A percentile compares a stretch with the other conserved stretches of the same genome.
Evolutionary conservation across 2,888 invertebrate genomes (phyloP).

Genomic region (Malacosoma neustria): DNA sequence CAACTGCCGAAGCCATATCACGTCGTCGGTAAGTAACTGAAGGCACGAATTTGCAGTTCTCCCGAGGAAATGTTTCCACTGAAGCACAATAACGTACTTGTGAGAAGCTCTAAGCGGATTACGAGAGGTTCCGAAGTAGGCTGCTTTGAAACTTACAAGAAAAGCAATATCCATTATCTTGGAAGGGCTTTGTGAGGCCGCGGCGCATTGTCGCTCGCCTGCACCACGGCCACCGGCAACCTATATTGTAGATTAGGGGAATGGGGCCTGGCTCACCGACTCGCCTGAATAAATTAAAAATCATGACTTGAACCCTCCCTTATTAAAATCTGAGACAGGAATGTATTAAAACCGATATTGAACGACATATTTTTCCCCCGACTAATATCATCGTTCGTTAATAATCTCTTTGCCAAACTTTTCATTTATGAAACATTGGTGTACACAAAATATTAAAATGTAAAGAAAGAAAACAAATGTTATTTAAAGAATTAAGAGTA

Average conservation of each 20-base stretch:
- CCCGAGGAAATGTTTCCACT: constrained; percentile 54
- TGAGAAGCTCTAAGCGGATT: constrained; percentile 64
- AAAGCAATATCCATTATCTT: constrained; percentile 73
- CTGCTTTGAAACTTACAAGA: constrained; percentile 70
- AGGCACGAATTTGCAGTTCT: constrained; percentile 30
- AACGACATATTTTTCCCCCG: too few relatives aligned
- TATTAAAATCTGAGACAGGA: not conserved
- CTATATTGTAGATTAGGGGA: constrained; percentile 39
- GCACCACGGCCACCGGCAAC: constrained; percentile 27
- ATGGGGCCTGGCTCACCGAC: constrained; percentile 24
- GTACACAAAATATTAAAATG: too few relatives aligned
- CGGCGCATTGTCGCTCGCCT: constrained; percentile 48
- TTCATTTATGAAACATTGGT: too few relatives aligned
- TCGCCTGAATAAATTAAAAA: constrained; percentile 16
- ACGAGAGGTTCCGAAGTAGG: constrained; percentile 68
- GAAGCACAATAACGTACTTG: constrained; percentile 61
- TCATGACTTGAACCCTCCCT: not conserved
- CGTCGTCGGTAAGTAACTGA: constrained; percentile 27
- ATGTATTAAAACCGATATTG: too few relatives aligned
- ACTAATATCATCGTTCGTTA: too few relatives aligned
- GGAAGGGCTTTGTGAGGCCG: constrained; percentile 54
- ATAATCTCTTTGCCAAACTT: too few relatives aligned
- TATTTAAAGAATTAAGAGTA: too few relatives aligned
- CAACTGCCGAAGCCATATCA: constrained; percentile 34
- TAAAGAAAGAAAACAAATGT: too few relatives aligned